Evolutionary conservation across 1,140 invertebrate species (phyloP), one percentile per base, ranked within the genome.

Genomic region (Venustaconcha ellipsiformis): DNA sequence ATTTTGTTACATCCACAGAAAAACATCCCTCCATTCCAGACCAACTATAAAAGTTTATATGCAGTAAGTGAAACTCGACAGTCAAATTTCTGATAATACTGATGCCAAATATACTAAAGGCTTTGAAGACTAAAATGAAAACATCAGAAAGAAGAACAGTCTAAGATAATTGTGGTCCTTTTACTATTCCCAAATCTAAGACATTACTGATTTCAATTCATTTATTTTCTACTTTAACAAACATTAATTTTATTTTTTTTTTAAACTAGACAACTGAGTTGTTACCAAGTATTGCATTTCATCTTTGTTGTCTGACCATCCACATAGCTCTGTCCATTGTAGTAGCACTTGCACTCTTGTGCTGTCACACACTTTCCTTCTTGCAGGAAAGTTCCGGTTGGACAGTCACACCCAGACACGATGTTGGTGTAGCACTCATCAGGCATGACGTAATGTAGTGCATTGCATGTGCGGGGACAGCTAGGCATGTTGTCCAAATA

Each of bases 331-430:
- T 70, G 63, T 17, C 66, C 66, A 30, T 78, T 68, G 26, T 72
- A 80, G 64, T 72, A n/a, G 72, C 79, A 80, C 37, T 73, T 64
- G 56, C 79, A 80, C 14, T 78, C 57, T 17, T 80, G 66, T 30
- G 69, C 56, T 56, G 23, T 58, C 3, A 80, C 75, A 78, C 79
- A 80, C 18, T 74, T 59, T 26, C 76, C 76, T 37, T 80, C 62
- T 55, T 80, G 75, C 14, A 78, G 63, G 65, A 74, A 74, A 11
- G 72, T 67, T 14, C 72, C 72, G 0, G 18, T 17, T 5, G 67
- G 68, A 57, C 79, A 80, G 48, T 74, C 71, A 57, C 79, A 80
- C 4, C 75, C 76, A n/a, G 75, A 66, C 17, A 78, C 57, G n/a
- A 72, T 72, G 15, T 69, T 60, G 23, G 68, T 56, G 26, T 71